These are phyloP conservation scores for Steinernema scapterisci DNA, from an alignment of 2,888 invertebrate species.

Conservation along the genomic window DNA sequence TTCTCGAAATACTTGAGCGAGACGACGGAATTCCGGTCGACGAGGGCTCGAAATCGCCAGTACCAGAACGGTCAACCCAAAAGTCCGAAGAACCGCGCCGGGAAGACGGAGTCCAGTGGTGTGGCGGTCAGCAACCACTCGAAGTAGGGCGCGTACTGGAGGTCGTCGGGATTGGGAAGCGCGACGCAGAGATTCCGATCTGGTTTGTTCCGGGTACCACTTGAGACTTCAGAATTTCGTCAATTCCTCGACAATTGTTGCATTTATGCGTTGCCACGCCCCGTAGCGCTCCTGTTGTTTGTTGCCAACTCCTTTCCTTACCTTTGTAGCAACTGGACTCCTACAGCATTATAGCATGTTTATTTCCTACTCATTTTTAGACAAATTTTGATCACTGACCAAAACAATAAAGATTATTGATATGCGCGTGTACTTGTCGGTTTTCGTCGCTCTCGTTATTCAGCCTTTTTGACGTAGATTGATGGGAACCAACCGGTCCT, in stretches of 20 bases:
- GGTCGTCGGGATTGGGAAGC: background rate
- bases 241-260: constrained; percentile 3
- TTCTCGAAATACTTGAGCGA: constrained; percentile 56
- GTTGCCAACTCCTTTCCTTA: background rate
- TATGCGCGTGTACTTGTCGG: background rate
- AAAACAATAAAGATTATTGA: constrained; percentile 4
- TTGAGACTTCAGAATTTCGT: background rate
- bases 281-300: background rate
- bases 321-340: background rate
- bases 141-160: background rate
- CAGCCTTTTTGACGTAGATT: background rate
- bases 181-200: background rate
- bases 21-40: constrained; percentile 52
- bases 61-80: constrained; percentile 9
- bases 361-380: constrained; percentile 1
- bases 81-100: constrained; percentile 1
- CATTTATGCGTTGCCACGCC: background rate
- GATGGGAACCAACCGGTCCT: constrained; percentile 27
- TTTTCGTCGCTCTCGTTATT: background rate
- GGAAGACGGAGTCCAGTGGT: background rate
- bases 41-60: constrained; percentile 35
- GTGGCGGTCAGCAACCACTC: background rate
- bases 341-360: background rate
- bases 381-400: background rate
- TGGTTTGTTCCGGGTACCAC: constrained; percentile 15